Base-by-base conservation (phyloP, 2,113 vertebrate species). In the Pseudorasbora parva region DNA sequence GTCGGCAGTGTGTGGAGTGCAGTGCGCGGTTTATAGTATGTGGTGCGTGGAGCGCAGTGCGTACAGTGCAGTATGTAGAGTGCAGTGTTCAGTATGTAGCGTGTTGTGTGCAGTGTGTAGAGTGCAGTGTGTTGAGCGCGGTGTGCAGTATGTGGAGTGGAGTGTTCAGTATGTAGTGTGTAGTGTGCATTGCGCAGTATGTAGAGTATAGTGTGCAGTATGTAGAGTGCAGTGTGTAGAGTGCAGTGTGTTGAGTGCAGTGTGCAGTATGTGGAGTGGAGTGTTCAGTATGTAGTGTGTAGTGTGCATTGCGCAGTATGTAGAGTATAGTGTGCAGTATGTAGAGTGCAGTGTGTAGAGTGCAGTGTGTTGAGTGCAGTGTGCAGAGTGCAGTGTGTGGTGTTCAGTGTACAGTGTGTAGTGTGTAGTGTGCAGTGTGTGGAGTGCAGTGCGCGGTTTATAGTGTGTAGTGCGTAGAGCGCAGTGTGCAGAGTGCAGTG, bases 41-140 rank as follows among this genome's bases (percentile, higher is more conserved):
- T n/a, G n/a, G n/a, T n/a, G n/a, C n/a, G n/a, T n/a, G 15, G 33
- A 0, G 8, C 23, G 0, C 0, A 23, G 56, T 23, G 9, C n/a
- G 0, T 21, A 83, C n/a, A n/a, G 2, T 56, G 6, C 21, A 56
- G 19, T 56, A 0, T 57, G 0, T 0, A 59, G n/a, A 4, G 3
- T 59, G 9, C 4, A 2, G 4, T 14, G 5, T 25, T 0, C 4
- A 14, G 23, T 6, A 30, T 30, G 30, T 30, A 30, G 30, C 30
- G 11, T 27, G 0, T 2, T 27, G 59, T 15, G 5, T 27, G 2
- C 0, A 60, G 23, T 14, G 0, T 56, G 37, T 3, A 41, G 2
- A 17, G 10, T 45, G 1, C 19, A 51, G 14, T 23, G 27, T 21
- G 25, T 10, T 23, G 83, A 8, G 30, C 21, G 43, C 23, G 8